A percentile compares a stretch with the other conserved stretches of the same genome.
Evolutionary conservation across 2,797 vertebrate species (phyloP).

Genomic region (Mallotus villosus): DNA sequence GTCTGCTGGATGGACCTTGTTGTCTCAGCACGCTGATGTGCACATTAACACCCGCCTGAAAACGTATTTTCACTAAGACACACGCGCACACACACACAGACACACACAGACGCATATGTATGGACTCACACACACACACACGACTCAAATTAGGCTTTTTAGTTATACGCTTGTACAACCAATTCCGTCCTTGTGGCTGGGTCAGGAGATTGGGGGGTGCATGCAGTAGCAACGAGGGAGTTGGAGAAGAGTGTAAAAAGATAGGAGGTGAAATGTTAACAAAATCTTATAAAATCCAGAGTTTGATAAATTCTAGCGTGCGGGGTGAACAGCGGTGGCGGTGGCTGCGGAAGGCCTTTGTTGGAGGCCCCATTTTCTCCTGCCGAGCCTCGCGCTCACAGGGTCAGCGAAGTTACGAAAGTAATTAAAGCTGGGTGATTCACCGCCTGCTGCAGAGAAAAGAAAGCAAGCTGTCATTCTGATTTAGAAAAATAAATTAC

Average conservation of each 20-base stretch:
- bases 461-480: slow-evolving; percentile 98
- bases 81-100: slow-evolving; percentile 11
- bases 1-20: slow-evolving; percentile 51
- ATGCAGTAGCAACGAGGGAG: slow-evolving; percentile 37
- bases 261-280: slow-evolving; percentile 80
- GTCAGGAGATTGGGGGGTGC: slow-evolving; percentile 36
- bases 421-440: slow-evolving; percentile 93
- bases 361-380: slow-evolving; percentile 76
- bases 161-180: slow-evolving; percentile 42
- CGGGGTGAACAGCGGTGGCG: slow-evolving; percentile 69
- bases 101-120: slow-evolving; percentile 7
- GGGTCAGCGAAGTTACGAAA: slow-evolving; percentile 93
- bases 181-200: slow-evolving; percentile 56
- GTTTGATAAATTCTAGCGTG: slow-evolving; percentile 74
- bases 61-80: slow-evolving; percentile 5
- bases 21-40: slow-evolving; percentile 45
- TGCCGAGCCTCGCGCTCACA: slow-evolving; percentile 68
- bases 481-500: slow-evolving; percentile 99
- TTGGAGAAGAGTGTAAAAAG: slow-evolving; percentile 58
- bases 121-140: slow-evolving; percentile 9
- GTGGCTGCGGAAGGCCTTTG: slow-evolving; percentile 71
- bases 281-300: slow-evolving; percentile 75
- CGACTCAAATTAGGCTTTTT: slow-evolving; percentile 61
- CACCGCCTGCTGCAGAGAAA: slow-evolving; percentile 97
- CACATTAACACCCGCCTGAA: slow-evolving; percentile 8